A percentile compares a stretch with the other conserved stretches of the same genome.
These are phyloP conservation scores for Cephus nigrinus DNA, from an alignment of 2,888 invertebrate species.

Conservation along the genomic window DNA sequence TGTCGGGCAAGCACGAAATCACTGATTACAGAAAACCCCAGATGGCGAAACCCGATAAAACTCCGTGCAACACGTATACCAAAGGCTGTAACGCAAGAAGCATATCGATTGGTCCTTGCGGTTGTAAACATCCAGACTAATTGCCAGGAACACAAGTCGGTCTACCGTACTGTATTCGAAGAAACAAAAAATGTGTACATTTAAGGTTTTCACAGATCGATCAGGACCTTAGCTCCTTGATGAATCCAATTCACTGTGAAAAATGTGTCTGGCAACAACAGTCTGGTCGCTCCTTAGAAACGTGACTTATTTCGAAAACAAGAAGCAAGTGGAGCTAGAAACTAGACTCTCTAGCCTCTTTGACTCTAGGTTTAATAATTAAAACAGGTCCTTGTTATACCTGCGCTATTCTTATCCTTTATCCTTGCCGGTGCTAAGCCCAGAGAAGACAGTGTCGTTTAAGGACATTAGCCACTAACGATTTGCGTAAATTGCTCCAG, in stretches of 20 bases:
- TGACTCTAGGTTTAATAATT: background rate
- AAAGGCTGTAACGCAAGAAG: background rate
- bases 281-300: background rate
- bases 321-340: background rate
- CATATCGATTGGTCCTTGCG: background rate
- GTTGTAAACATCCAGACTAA: background rate
- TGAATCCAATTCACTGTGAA: too few species aligned
- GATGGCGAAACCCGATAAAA: background rate
- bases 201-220: background rate
- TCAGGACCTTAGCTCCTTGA: background rate
- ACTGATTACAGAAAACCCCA: background rate
- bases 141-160: background rate
- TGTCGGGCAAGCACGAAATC: background rate
- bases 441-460: background rate
- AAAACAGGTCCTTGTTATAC: background rate
- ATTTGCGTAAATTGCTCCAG: slow-evolving; percentile 45
- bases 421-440: background rate
- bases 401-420: slow-evolving; percentile 1
- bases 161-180: background rate
- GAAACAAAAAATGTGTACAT: background rate
- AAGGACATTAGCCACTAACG: slow-evolving; percentile 43
- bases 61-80: background rate
- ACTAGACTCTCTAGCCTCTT: background rate
- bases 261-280: background rate
- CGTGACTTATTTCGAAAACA: background rate